Percentiles rank a stretch among this genome's conserved stretches.
These are phyloP conservation scores for Montipora efflorescens DNA, from an alignment of 64 coral and sea anemone species.

Conservation along the genomic window DNA sequence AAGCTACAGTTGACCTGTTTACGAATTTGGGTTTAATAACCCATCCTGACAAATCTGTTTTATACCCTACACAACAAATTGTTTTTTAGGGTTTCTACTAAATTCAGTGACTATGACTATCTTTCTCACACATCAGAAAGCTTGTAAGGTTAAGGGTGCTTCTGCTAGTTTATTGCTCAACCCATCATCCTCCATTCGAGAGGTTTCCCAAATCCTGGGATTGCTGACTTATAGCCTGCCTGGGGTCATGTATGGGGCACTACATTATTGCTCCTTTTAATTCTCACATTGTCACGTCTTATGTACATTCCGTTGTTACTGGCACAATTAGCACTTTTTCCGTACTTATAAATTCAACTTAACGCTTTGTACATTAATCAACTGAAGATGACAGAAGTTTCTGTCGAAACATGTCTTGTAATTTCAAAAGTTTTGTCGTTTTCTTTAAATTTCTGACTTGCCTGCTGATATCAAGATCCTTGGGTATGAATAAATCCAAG, in stretches of 20 bases:
- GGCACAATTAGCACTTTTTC: too few relatives aligned
- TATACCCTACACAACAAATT: conserved; percentile 31
- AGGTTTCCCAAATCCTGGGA: too few relatives aligned
- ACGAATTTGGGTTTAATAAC: conserved; percentile 55
- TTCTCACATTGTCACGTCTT: too few relatives aligned
- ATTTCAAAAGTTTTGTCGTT: too few relatives aligned
- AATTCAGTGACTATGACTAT: conserved; percentile 23
- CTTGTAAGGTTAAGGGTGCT: background rate
- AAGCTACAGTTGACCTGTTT: conserved; percentile 17
- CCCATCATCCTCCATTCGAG: background rate
- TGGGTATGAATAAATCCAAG: conserved; percentile 34
- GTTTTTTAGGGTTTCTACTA: conserved; percentile 44
- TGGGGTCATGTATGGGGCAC: background rate
- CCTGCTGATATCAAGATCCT: too few relatives aligned
- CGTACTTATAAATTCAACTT: too few relatives aligned
- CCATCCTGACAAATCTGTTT: conserved; percentile 53
- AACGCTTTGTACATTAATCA: too few relatives aligned
- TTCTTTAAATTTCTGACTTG: too few relatives aligned
- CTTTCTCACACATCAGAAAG: background rate
- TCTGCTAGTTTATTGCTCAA: background rate
- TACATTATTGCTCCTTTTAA: conserved; percentile 22
- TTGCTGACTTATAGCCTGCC: background rate
- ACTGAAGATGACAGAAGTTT: too few relatives aligned
- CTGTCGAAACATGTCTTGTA: too few relatives aligned
- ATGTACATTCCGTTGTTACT: too few relatives aligned